Base-by-base conservation (phyloP, 2,113 vertebrate species). In the Labeo catla region DNA sequence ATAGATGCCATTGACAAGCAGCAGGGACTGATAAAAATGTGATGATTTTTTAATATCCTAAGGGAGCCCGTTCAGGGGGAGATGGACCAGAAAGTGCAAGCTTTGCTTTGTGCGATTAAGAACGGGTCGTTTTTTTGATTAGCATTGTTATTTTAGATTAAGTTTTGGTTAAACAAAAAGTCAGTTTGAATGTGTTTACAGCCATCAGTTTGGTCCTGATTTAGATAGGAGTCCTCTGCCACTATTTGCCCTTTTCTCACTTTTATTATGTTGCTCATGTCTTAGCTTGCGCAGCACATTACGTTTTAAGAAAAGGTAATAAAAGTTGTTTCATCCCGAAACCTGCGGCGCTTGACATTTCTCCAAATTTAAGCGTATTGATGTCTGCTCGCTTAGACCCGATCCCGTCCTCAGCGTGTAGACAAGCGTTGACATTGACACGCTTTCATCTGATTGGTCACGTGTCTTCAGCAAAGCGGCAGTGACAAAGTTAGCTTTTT, bases 371-470 rank as follows among this genome's bases (percentile, higher is more conserved):
- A 88, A 90, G 92, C 90, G 85, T 90, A 90, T 91, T 93, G 91
- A 93, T 92, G 92, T 93, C 88, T 91, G 83, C 90, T 88, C 82
- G 13, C 90, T 89, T 88, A 83, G 84, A 89, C 91, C 90, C 39
- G 91, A 93, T 91, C 92, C 92, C 83, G 88, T 93, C 91, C 93
- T 94, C 92, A 92, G 91, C 93, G 89, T 89, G 88, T 91, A 92
- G 91, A 93, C 86, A 91, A 90, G 91, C 57, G 87, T 93, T 92
- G 93, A 93, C 92, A 91, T 86, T 15, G 74, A 91, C 89, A 91
- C 34, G 72, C 93, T 94, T 94, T 95, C 89, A 93, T 95, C 91
- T 93, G 89, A 91, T 89, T 92, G 93, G 92, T 93, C 93, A 94
- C 93, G 89, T 94, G 93, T 92, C 91, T 90, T 91, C 89, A 50